These are phyloP conservation scores for Podiceps cristatus DNA, from an alignment of 2,113 vertebrate genomes.

Conservation along the genomic window DNA sequence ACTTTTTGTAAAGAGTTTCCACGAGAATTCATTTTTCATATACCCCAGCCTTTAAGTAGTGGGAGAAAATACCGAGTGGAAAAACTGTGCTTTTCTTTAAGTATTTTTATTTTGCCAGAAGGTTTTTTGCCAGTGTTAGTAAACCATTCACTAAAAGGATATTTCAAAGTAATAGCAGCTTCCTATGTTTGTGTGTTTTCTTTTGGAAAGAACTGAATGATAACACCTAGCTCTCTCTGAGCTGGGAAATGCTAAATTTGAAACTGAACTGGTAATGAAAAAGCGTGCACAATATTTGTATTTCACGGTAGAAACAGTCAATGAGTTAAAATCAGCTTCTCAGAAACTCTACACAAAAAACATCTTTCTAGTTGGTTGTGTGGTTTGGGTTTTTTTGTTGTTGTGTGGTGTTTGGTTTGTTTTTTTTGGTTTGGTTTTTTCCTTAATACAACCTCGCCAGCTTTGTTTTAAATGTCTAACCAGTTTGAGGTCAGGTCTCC, in stretches of 20 bases:
- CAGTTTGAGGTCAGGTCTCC: neutral
- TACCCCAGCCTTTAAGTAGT: neutral
- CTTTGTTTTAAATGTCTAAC: neutral
- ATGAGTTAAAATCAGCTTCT: neutral
- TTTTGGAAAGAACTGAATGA: neutral
- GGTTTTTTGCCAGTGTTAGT: neutral
- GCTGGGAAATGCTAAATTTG: neutral
- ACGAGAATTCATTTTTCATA: neutral
- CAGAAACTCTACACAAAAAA: neutral
- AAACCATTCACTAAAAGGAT: constrained; percentile 1
- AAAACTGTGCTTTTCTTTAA: neutral
- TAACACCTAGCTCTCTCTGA: neutral
- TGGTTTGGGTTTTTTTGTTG: too few species aligned
- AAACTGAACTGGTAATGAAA: neutral
- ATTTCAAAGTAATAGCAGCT: constrained; percentile 33
- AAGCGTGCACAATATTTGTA: neutral
- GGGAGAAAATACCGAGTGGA: neutral
- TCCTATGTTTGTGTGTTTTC: neutral
- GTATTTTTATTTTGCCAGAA: neutral
- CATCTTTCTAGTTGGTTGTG: neutral
- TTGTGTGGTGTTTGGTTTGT: too few species aligned
- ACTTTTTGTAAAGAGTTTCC: neutral
- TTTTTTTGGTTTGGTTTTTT: neutral
- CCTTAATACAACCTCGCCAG: accelerated
- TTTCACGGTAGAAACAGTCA: neutral